phyloP scores from a whole-genome alignment of 2,888 invertebrate genomes.

The Caenorhabditis macrosperma region DNA sequence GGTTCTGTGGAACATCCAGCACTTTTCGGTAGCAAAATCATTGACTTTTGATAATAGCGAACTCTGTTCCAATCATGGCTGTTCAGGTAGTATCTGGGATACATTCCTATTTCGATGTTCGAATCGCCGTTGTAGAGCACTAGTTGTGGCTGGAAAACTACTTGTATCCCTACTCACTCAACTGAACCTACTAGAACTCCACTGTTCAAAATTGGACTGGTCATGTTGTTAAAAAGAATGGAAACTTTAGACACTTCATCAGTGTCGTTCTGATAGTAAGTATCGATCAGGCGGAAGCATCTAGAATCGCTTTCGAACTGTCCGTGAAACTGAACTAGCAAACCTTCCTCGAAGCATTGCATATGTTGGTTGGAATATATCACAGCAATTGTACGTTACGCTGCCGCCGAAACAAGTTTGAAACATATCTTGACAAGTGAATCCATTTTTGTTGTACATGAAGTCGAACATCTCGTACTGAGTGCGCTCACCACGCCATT shows the following conservation, averaged over 20 bases:
- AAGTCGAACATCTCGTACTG: slow-evolving; percentile 63
- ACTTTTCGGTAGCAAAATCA: slow-evolving; percentile 39
- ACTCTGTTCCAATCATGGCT: slow-evolving; percentile 64
- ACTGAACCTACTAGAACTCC: slow-evolving; percentile 24
- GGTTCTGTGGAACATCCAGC: slow-evolving; percentile 48
- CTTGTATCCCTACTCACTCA: background rate
- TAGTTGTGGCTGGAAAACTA: slow-evolving; percentile 55
- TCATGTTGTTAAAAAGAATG: slow-evolving; percentile 62
- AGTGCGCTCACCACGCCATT: slow-evolving; percentile 56
- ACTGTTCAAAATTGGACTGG: slow-evolving; percentile 56
- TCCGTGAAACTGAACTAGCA: background rate
- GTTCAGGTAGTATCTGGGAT: slow-evolving; percentile 66
- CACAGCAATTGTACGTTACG: slow-evolving; percentile 59
- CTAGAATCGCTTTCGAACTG: slow-evolving; percentile 8
- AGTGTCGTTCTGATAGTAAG: slow-evolving; percentile 65
- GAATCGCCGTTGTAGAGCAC: slow-evolving; percentile 64
- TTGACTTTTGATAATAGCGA: slow-evolving; percentile 54
- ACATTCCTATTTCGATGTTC: slow-evolving; percentile 53
- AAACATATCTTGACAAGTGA: slow-evolving; percentile 57
- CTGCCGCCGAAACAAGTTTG: slow-evolving; percentile 64
- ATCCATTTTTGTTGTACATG: slow-evolving; percentile 55
- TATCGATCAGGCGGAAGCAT: slow-evolving; percentile 61
- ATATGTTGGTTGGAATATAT: slow-evolving; percentile 65
- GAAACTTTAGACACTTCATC: slow-evolving; percentile 66
- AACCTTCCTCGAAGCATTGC: slow-evolving; percentile 65